phyloP scores from a whole-genome alignment of 2,888 invertebrate species.

The Neoascia interrupta region DNA sequence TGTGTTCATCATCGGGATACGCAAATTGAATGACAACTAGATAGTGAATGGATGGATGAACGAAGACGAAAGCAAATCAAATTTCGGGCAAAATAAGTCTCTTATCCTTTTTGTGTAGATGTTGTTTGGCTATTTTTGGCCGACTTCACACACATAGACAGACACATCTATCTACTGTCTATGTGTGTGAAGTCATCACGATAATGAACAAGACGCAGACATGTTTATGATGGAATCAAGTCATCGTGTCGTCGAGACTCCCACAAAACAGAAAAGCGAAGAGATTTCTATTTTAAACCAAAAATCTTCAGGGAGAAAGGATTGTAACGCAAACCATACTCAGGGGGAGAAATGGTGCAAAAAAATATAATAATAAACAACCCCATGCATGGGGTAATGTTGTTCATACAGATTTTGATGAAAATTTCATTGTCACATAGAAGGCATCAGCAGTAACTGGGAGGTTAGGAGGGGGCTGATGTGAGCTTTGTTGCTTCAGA shows the following conservation, averaged over 20 bases:
- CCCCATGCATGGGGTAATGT: slow-evolving; percentile 52
- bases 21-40: slow-evolving; percentile 67
- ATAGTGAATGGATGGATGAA: slow-evolving; percentile 53
- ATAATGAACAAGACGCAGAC: slow-evolving; percentile 44
- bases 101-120: slow-evolving; percentile 13
- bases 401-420: slow-evolving; percentile 64
- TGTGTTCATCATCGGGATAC: slow-evolving; percentile 60
- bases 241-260: too few relatives aligned
- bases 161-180: not conserved
- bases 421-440: slow-evolving; percentile 66
- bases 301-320: slow-evolving; percentile 11
- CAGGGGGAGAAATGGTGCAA: not conserved
- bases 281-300: not conserved
- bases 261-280: not conserved
- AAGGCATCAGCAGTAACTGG: slow-evolving; percentile 7
- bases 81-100: slow-evolving; percentile 52
- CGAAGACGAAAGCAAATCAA: slow-evolving; percentile 47
- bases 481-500: slow-evolving; percentile 60
- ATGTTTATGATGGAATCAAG: slow-evolving; percentile 3
- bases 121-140: slow-evolving; percentile 57
- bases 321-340: slow-evolving; percentile 16
- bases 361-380: slow-evolving; percentile 50
- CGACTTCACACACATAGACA: slow-evolving; percentile 6
- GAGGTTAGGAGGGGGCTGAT: slow-evolving; percentile 30
- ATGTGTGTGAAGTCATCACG: slow-evolving; percentile 10